A percentile compares a stretch with the other conserved stretches of the same genome.
phyloP scores from a whole-genome alignment of 92 coral and sea anemone species.

The Diadumene lineata region DNA sequence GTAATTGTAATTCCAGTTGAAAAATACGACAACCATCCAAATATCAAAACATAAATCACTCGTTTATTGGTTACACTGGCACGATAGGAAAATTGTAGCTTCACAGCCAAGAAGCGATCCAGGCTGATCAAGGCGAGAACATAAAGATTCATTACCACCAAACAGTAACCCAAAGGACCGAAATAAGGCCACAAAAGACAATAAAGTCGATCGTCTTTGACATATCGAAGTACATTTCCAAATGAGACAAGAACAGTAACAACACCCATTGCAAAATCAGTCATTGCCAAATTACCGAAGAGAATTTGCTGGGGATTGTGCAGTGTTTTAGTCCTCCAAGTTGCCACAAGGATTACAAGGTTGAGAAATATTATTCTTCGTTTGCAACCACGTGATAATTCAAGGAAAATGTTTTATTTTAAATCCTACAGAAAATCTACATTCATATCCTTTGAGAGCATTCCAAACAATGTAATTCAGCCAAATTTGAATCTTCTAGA shows the following conservation, averaged over 20 bases:
- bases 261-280: slow-evolving; percentile 11
- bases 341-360: not conserved
- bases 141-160: not conserved
- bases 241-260: not conserved
- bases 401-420: too few relatives aligned
- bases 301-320: slow-evolving; percentile 8
- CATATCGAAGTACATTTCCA: not conserved
- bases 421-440: too few relatives aligned
- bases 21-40: slow-evolving; percentile 8
- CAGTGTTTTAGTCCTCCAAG: slow-evolving; percentile 13
- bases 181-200: not conserved
- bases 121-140: not conserved
- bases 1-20: not conserved
- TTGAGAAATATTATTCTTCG: not conserved
- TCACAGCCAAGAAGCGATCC: slow-evolving; percentile 24
- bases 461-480: too few relatives aligned
- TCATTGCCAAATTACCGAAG: slow-evolving; percentile 4
- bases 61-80: slow-evolving; percentile 5
- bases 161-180: not conserved
- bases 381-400: too few relatives aligned
- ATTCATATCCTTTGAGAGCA: too few relatives aligned
- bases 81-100: not conserved
- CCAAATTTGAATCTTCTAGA: too few relatives aligned
- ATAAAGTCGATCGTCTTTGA: not conserved
- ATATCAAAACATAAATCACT: not conserved